A percentile compares a stretch with the other conserved stretches of the same genome.
phyloP scores from a whole-genome alignment of 2,113 vertebrate species.

The Bettongia penicillata region DNA sequence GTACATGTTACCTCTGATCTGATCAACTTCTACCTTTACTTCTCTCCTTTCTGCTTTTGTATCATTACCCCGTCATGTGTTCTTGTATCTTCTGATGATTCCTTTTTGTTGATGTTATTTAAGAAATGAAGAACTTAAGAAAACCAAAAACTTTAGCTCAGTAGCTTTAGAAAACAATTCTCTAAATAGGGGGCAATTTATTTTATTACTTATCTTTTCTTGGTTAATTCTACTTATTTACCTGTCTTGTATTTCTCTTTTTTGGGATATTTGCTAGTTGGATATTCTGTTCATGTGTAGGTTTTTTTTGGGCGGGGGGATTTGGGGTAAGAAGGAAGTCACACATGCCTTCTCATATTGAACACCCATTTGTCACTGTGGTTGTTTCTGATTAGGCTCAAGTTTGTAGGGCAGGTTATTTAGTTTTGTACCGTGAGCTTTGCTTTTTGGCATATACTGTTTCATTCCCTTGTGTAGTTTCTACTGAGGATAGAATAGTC shows the following conservation, averaged over 20 bases:
- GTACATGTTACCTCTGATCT: neutral
- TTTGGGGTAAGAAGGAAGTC: too few relatives aligned
- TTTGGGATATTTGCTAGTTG: neutral
- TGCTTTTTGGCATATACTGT: neutral
- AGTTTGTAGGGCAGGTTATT: neutral
- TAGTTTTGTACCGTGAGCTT: neutral
- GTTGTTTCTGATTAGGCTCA: neutral
- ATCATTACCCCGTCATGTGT: neutral
- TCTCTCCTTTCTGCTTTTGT: neutral
- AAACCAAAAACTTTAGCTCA: neutral
- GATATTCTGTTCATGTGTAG: neutral
- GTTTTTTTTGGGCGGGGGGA: neutral
- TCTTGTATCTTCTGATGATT: neutral
- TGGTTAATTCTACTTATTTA: neutral
- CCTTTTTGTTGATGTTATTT: neutral
- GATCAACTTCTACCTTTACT: neutral
- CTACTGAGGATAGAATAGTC: neutral
- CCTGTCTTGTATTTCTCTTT: neutral
- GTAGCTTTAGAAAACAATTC: neutral
- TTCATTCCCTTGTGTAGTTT: neutral
- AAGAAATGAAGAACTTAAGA: too few relatives aligned
- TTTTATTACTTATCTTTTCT: neutral
- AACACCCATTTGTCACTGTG: neutral
- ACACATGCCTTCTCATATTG: neutral
- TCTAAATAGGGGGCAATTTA: neutral